Conservation (phyloP, 2,888 invertebrate genomes). For the Trisateles emortualis region DNA sequence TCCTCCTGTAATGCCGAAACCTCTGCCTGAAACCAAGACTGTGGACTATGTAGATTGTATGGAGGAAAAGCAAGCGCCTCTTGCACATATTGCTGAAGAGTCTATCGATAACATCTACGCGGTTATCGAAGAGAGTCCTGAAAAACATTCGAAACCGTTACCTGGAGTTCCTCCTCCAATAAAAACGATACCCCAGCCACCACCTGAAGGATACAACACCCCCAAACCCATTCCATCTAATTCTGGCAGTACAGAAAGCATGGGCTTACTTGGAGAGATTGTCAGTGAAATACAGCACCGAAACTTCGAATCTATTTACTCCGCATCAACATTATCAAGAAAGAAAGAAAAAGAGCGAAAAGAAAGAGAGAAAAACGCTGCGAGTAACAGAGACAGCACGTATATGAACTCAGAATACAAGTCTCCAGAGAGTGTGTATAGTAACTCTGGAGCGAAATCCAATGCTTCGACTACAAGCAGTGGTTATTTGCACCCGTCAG, state of each 20-base stretch:
- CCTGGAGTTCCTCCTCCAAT: slow-evolving; percentile 70
- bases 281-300: slow-evolving; percentile 95
- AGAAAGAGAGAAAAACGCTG: slow-evolving; percentile 53
- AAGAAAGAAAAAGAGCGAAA: slow-evolving; percentile 83
- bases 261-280: slow-evolving; percentile 94
- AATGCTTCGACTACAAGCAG: slow-evolving; percentile 89
- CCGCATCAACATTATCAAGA: slow-evolving; percentile 90
- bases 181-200: slow-evolving; percentile 70
- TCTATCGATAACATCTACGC: slow-evolving; percentile 94
- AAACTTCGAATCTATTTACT: slow-evolving; percentile 95
- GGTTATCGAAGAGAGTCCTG: slow-evolving; percentile 93
- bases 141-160: slow-evolving; percentile 74
- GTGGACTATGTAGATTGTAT: slow-evolving; percentile 93
- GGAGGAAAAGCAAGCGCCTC: slow-evolving; percentile 88
- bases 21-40: slow-evolving; percentile 65
- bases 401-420: slow-evolving; percentile 89
- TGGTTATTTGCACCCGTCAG: slow-evolving; percentile 91
- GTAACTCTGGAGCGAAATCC: slow-evolving; percentile 88
- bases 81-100: slow-evolving; percentile 89
- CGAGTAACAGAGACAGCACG: slow-evolving; percentile 78
- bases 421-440: slow-evolving; percentile 88
- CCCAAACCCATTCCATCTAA: slow-evolving; percentile 75
- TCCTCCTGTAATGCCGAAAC: slow-evolving; percentile 85
- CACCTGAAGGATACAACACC: slow-evolving; percentile 81
- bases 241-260: slow-evolving; percentile 88